Base-by-base conservation (phyloP, 2,888 invertebrate species). In the Gisinianus flammeolus region DNA sequence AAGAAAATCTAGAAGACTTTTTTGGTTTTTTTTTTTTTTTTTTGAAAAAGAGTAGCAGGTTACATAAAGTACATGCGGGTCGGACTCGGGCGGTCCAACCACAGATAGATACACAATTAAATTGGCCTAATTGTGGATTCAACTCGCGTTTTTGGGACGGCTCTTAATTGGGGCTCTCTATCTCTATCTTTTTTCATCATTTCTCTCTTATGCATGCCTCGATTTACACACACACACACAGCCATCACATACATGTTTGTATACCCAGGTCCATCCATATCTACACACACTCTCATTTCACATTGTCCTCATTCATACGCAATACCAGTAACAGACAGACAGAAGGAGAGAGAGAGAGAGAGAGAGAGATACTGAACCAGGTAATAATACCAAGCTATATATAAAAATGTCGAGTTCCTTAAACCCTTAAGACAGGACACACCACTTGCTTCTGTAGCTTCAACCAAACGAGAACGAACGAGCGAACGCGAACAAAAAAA, bases 61-160 rank as follows among this genome's bases (percentile, higher is more conserved):
- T 52, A 66, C 74, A 74, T 66, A 74, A 64, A 54, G 74, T 52
- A 74, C 66, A 74, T 74, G 69, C 76, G 68, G 76, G 77, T 77
- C 77, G 70, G 70, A 70, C 76, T 77, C 77, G 77, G 77, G 77
- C 77, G 77, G 77, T 77, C 77, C 77, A 76, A 64, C 58, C 58
- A 76, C 71, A 70, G 77, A 79, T 81, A 80, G 83, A 83, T 83
- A 83, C 83, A 83, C 83, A 83, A 83, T 83, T 83, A 83, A 83
- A 83, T 83, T 84, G 82, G 80, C 82, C 83, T 84, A 84, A 84
- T 84, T 84, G 84, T 84, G 79, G 77, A 84, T 84, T 80, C 84
- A 83, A 80, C 81, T 82, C 84, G 81, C 82, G 84, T 84, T 84
- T 26, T 81, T 79, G 79, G 81, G 79, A 82, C 81, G 81, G 73